Evolutionary conservation across 2,888 invertebrate genomes (phyloP).

Genomic region (Sphinx pinastri): DNA sequence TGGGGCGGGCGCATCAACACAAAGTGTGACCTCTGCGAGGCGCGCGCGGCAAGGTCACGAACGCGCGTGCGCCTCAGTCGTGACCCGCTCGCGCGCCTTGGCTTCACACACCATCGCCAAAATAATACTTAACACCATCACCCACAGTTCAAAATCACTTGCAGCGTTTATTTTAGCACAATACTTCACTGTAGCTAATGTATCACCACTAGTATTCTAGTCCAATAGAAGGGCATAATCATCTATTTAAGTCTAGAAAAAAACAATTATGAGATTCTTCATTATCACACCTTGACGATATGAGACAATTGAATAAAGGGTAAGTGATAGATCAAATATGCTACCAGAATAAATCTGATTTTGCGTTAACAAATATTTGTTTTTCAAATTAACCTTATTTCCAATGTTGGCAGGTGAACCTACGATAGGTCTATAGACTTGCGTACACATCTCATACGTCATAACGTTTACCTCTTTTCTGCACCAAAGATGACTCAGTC

Average conservation of each 20-base stretch:
- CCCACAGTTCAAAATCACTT: slow-evolving; percentile 71
- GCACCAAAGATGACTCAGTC: slow-evolving; percentile 50
- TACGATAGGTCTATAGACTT: slow-evolving; percentile 8
- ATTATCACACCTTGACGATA: background rate
- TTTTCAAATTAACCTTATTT: background rate
- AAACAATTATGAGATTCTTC: slow-evolving; percentile 9
- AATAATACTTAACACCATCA: slow-evolving; percentile 62
- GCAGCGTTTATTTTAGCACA: slow-evolving; percentile 50
- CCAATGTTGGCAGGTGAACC: background rate
- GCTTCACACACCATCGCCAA: slow-evolving; percentile 53
- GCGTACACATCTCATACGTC: slow-evolving; percentile 1
- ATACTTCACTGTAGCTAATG: slow-evolving; percentile 63
- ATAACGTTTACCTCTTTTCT: slow-evolving; percentile 37
- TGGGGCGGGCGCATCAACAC: slow-evolving; percentile 68
- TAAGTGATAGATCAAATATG: slow-evolving; percentile 12
- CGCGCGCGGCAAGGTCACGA: slow-evolving; percentile 83
- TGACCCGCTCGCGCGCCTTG: slow-evolving; percentile 79
- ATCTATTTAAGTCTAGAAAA: slow-evolving; percentile 17
- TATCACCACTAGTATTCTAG: slow-evolving; percentile 54
- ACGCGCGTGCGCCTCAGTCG: slow-evolving; percentile 81
- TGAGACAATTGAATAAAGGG: background rate
- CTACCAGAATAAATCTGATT: background rate
- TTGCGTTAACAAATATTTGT: slow-evolving; percentile 29
- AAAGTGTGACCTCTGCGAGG: slow-evolving; percentile 77
- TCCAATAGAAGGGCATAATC: slow-evolving; percentile 29